Evolutionary conservation across 2,888 invertebrate species (phyloP), one percentile per base, ranked within the genome.

Genomic region (Tinea semifulvella): DNA sequence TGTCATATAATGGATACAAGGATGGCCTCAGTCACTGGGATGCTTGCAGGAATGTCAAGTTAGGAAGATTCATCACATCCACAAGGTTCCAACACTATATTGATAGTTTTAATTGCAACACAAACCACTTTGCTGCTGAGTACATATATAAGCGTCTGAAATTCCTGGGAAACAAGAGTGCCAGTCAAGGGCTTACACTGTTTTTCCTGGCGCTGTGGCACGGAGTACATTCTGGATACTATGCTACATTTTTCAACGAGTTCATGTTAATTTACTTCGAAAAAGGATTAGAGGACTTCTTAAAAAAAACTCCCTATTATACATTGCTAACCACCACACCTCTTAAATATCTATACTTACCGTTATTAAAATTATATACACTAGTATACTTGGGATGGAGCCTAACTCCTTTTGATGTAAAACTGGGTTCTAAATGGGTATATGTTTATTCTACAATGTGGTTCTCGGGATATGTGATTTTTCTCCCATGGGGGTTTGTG

Each of bases 151-250:
- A 98, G 65, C 84, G 98, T 2, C 82, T 98, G 31, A 92, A 90
- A 62, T 98, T 96, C 68, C 79, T 98, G 40, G 93, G 93, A 39
- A 94, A 91, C 68, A 86, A 90, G 14, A 83, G 84, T 28, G 72
- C 88, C 2, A 97, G 97, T 50, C 98, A 98, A 67, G 77, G 87
- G 1, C 82, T 86, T 1, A 92, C 97, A 0, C 74, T 99, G 28
- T 46, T 87, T 1, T 98, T 97, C 72, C 84, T 99, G 27, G 96
- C 98, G 0, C 60, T 96, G 0, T 98, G 98, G 98, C 98, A 98
- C 69, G 98, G 98, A 8, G 88, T 94, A 44, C 92, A 95, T 62
- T 88, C 92, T 7, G 98, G 98, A 1, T 99, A 99, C 62, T 98
- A 96, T 64, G 81, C 93, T 58, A 91, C 92, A 38, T 98, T 98